phyloP scores from a whole-genome alignment of 1,140 invertebrate species.

The Lasioglossum baleicum region DNA sequence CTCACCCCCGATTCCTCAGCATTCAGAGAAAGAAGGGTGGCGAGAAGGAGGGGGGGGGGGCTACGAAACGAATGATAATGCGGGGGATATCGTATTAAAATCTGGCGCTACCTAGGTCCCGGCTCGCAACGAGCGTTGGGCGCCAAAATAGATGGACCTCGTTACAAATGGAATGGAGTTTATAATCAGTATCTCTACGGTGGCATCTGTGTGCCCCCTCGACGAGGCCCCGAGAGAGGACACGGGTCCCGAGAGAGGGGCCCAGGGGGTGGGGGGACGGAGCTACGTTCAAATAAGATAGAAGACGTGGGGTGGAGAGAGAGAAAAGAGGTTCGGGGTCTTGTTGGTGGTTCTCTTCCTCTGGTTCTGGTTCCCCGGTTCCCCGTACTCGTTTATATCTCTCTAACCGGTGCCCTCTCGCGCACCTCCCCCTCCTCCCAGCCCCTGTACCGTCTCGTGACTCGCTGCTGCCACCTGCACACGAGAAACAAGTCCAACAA shows the following conservation, averaged over 20 bases:
- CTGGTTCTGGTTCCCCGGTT: constrained; percentile 69
- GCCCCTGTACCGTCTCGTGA: constrained; percentile 20
- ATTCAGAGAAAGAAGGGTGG: too few relatives aligned
- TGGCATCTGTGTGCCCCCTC: constrained; percentile 70
- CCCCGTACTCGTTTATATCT: constrained; percentile 78
- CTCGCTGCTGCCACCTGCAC: constrained; percentile 72
- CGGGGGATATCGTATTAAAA: constrained; percentile 74
- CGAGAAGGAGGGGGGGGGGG: background rate
- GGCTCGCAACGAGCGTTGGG: constrained; percentile 62
- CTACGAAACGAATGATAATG: constrained; percentile 74
- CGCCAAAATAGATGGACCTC: constrained; percentile 80
- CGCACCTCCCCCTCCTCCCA: constrained; percentile 26
- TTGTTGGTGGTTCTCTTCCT: constrained; percentile 53
- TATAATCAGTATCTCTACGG: constrained; percentile 78
- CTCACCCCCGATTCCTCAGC: background rate
- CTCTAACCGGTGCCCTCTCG: constrained; percentile 59
- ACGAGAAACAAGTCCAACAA: constrained; percentile 76
- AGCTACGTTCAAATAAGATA: background rate
- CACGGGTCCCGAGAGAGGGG: background rate
- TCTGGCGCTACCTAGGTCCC: constrained; percentile 72
- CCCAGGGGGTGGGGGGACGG: too few relatives aligned
- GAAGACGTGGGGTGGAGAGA: background rate
- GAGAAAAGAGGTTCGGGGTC: background rate
- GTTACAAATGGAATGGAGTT: constrained; percentile 80
- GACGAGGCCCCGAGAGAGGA: background rate